Base-by-base conservation (phyloP, 2,797 vertebrate genomes). In the Manis crassicaudata region DNA sequence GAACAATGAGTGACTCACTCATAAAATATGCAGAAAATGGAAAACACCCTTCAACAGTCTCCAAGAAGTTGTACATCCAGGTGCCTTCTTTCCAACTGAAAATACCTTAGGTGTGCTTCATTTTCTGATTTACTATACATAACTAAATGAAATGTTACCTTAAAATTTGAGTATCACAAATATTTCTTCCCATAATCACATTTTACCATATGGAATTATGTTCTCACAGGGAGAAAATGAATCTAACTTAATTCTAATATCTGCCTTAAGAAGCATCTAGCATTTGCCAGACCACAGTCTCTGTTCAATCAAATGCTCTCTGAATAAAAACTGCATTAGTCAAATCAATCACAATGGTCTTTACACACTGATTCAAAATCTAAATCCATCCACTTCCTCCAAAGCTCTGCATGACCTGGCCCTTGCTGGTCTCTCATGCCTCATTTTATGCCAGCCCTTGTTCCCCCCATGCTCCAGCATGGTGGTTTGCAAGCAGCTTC, bases 241-340 rank as follows among this genome's bases (percentile, higher is more conserved):
- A 86, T 54, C 35, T 80, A 95, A 80, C 43, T 80, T 80, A 83
- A 90, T 84, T 72, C 35, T 81, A 95, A 58, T 29, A 50, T 54
- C 77, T 89, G 76, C 60, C 37, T 84, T 70, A 87, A 65, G 50
- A 54, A 95, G 14, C 21, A 18, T 75, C 27, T 70, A 73, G 16
- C 40, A 63, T 82, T 82, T 90, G 40, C 35, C 75, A 82, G 67
- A 50, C 32, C 46, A 56, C 7, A 72, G n/a, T 67, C 75, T 92
- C 29, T 35, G 79, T 73, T 92, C 60, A 91, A 68, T 40, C 37
- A 70, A 94, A 37, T 58, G 40, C 20, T 92, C n/a, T 92, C 29
- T 70, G 50, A 88, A 25, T 23, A 65, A 82, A 95, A 93, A 63
- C n/a, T 18, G 3, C 40, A 80, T 50, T 75, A 81, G 73, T 92